Conservation (phyloP, 2,797 vertebrate genomes). For the Malacoraja senta region DNA sequence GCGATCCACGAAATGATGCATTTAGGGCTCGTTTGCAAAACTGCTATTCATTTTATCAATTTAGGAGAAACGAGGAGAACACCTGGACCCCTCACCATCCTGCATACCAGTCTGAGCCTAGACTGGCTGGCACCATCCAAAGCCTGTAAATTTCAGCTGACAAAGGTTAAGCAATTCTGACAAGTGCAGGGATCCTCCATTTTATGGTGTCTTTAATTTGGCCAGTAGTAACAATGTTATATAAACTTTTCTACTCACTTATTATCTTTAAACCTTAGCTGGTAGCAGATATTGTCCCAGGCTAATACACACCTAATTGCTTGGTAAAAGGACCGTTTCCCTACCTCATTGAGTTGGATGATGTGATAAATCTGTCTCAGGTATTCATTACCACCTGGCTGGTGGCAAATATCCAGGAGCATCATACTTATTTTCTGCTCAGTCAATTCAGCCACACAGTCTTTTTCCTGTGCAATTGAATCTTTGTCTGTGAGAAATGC, state of each 20-base stretch:
- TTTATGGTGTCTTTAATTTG: too few species aligned
- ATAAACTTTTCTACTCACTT: constrained; percentile 38
- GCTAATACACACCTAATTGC: constrained; percentile 94
- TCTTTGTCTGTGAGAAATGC: constrained; percentile 59
- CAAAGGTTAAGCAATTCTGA: too few species aligned
- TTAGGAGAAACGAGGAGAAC: too few species aligned
- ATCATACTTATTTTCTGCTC: constrained; percentile 97
- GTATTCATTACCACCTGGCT: constrained; percentile 93
- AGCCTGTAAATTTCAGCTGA: too few species aligned
- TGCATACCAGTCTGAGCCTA: too few species aligned
- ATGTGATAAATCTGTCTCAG: constrained; percentile 99
- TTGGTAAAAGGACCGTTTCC: constrained; percentile 84
- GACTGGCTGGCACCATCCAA: too few species aligned
- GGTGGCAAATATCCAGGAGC: constrained; percentile 95
- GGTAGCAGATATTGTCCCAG: constrained; percentile 76
- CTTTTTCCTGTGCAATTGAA: constrained; percentile 59
- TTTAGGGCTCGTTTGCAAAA: too few species aligned
- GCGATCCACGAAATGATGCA: too few species aligned
- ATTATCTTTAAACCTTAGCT: constrained; percentile 64
- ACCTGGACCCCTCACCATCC: too few species aligned
- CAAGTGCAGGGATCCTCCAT: too few species aligned
- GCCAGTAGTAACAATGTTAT: background rate
- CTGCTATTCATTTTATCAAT: too few species aligned
- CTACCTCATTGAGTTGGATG: constrained; percentile 99
- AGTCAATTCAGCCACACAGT: constrained; percentile 73